Percentiles rank a stretch among this genome's conserved stretches.
These are phyloP conservation scores for Ginglymostoma cirratum DNA, from an alignment of 2,113 vertebrate species.

Conservation along the genomic window DNA sequence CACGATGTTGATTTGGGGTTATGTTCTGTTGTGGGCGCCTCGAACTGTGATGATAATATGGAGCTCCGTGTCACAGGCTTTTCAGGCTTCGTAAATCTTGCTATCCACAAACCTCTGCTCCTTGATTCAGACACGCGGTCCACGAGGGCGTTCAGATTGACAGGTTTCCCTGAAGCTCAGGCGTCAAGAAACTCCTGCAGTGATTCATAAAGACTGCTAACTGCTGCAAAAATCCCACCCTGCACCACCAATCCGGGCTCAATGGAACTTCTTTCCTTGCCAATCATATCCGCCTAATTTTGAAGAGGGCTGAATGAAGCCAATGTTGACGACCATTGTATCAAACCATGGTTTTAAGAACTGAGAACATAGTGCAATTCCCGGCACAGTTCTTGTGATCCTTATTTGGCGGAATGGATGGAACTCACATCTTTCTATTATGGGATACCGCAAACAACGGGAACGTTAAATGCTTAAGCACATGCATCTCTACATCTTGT, in stretches of 20 bases:
- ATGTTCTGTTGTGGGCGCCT: background rate
- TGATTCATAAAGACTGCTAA: no score
- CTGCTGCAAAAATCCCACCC: background rate
- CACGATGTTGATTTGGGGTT: background rate
- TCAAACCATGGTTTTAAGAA: background rate
- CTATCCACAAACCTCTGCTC: background rate
- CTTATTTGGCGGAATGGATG: background rate
- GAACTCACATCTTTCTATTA: background rate
- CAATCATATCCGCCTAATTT: background rate
- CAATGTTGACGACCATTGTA: background rate
- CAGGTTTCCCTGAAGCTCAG: background rate
- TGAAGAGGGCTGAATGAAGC: background rate
- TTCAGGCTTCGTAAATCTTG: no score
- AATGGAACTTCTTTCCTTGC: background rate
- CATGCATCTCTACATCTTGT: background rate
- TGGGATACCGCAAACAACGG: background rate
- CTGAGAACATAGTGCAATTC: background rate
- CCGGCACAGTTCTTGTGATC: background rate
- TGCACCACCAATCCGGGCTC: background rate
- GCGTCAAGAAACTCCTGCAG: background rate
- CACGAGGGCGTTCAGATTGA: background rate
- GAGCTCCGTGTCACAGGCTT: background rate
- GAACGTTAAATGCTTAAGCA: background rate
- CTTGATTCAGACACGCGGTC: no score
- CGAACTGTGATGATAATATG: background rate